Evolutionary conservation across 1,140 invertebrate species (phyloP).

Genomic region (Trissolcus basalis): DNA sequence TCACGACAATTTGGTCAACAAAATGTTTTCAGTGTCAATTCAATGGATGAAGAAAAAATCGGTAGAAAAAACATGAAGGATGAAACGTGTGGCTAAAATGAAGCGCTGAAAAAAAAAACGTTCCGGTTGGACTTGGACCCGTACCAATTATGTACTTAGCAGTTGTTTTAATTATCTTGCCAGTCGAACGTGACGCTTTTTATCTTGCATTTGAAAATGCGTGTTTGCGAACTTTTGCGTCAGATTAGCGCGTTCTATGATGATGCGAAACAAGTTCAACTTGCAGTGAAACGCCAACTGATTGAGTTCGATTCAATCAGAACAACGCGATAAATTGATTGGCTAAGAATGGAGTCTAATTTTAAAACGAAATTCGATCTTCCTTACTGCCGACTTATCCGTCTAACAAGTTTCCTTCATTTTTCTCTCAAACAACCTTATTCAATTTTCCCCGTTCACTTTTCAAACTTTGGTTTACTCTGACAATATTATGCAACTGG

Average conservation of each 20-base stretch:
- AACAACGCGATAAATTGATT: conserved; percentile 2
- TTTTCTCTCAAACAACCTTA: too few relatives aligned
- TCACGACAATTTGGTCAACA: too few relatives aligned
- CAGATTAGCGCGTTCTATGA: too few relatives aligned
- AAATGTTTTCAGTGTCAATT: too few relatives aligned
- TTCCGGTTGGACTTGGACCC: conserved; percentile 19
- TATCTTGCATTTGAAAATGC: background rate
- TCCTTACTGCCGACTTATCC: background rate
- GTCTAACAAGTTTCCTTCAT: background rate
- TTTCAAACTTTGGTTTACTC: too few relatives aligned
- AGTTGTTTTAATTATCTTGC: conserved; percentile 6
- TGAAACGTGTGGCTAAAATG: too few relatives aligned
- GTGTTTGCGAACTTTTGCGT: background rate
- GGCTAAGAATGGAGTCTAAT: conserved; percentile 10
- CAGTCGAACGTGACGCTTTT: background rate
- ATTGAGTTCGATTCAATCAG: background rate
- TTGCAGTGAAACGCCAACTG: background rate
- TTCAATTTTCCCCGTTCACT: too few relatives aligned
- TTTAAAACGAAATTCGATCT: conserved; percentile 31
- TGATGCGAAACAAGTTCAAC: too few relatives aligned
- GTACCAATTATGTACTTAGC: conserved; percentile 3
- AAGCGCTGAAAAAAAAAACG: background rate
- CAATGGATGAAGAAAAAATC: too few relatives aligned
- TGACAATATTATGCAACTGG: too few relatives aligned
- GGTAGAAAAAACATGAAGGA: too few relatives aligned